Base-by-base conservation (phyloP, 1,140 invertebrate genomes). In the Drosophila serrata region DNA sequence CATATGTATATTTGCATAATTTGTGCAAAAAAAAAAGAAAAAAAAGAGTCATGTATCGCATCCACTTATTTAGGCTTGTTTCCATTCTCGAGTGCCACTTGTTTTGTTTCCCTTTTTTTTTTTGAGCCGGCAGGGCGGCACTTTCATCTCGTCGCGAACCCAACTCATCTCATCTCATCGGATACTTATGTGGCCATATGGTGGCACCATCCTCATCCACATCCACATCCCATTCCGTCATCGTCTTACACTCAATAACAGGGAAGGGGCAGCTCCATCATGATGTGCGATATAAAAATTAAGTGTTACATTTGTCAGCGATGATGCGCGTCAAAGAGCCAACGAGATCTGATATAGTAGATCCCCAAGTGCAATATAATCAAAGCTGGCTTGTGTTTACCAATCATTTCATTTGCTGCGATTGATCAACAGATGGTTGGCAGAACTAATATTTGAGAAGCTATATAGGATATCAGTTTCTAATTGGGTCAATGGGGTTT, bases 41-140 rank as follows among this genome's bases (percentile, higher is more conserved):
- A 73, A 24, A 48, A 72, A 49, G 67, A 73, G 53, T 73, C 76
- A 82, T 70, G 80, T 88, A 31, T 45, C 33, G 29, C 76, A 76
- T 73, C 62, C 79, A 87, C 82, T 87, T 87, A 87, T 77, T 88
- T 90, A 81, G 85, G 77, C 85, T 75, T 82, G 74, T 86, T 86
- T 86, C 48, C 42, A n/a, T 58, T 33, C 76, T 87, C 80, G 82
- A 87, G 84, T 90, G 85, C 56, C 84, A 84, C 84, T 88, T 79
- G 85, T 90, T 87, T 88, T 84, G 77, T 82, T 86, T 82, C 75
- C 82, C 65, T 82, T 80, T 73, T 68, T 48, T 81, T 77, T 70
- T 64, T 59, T 68, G 67, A 37, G 40, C 39, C 27, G 33, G 29
- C 67, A 42, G 9, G 45, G 60, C 45, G 45, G 49, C 60, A 67